Percentiles rank a stretch among this genome's conserved stretches.
Evolutionary conservation across 2,797 vertebrate genomes (phyloP).

Genomic region (Lacerta viridis): DNA sequence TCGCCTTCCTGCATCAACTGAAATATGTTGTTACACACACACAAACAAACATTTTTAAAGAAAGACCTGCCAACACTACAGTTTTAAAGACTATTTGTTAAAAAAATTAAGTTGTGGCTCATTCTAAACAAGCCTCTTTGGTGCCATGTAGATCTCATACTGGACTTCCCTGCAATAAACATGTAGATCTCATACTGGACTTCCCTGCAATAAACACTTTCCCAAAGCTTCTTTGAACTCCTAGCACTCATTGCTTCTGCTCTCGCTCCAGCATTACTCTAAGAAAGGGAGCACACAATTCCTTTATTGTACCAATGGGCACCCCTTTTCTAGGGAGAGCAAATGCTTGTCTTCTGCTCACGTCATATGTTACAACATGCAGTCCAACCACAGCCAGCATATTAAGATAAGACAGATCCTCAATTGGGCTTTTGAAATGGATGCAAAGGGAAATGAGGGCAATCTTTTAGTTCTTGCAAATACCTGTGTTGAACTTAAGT

Average conservation of each 20-base stretch:
- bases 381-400: background rate
- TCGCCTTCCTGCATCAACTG: background rate
- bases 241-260: background rate
- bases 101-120: too few species aligned
- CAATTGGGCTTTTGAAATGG: background rate
- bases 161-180: background rate
- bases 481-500: too few species aligned
- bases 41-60: background rate
- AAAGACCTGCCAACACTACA: background rate
- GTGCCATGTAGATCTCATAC: background rate
- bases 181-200: background rate
- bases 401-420: background rate
- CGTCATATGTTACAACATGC: background rate
- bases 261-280: background rate
- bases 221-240: too few species aligned
- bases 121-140: background rate
- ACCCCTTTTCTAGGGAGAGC: background rate
- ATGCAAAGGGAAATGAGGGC: background rate
- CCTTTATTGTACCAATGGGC: background rate
- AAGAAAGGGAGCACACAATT: background rate
- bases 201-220: background rate
- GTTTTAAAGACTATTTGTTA: background rate
- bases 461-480: background rate
- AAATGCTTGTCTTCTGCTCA: background rate
- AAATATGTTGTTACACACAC: too few species aligned